Base-by-base conservation (phyloP, 1,140 invertebrate species). In the Penaeus indicus region DNA sequence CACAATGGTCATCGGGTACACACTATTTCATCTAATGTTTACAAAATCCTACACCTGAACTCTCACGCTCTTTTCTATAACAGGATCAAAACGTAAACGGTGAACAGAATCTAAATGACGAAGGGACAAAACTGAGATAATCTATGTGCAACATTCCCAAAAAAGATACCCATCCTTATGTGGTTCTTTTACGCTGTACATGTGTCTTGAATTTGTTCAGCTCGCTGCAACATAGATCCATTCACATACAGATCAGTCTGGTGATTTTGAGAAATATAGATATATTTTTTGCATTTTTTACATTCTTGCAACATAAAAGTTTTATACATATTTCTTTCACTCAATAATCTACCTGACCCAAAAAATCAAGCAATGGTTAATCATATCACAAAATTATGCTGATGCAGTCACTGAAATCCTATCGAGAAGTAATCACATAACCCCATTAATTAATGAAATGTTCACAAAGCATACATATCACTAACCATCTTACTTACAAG, bases 11-110 rank as follows among this genome's bases (percentile, higher is more conserved):
- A 84, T 84, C 47, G 63, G 82, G 82, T 69, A 67, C 67, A 84
- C 82, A 69, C 82, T 67, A 67, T 27, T 83, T 84, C 82, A 84
- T 64, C 82, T 84, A 84, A 84, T 84, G 82, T 84, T 84, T 84
- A 84, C 82, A 84, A 84, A 84, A 84, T 84, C 82, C 82, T 84
- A 84, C 82, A 84, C 82, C 82, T 69, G 82, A 64, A 67, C 63
- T 69, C 67, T 67, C 82, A 84, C 82, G 67, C 82, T 84, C 82
- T 75, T 38, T 69, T 84, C 82, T 84, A 27, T 84, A 84, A 84
- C 62, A 84, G 82, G 82, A 64, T 67, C 42, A 27, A 84, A 69
- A 69, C n/a, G 72, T 42, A 84, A 54, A 27, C 19, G 16, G 67
- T 10, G 64, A 84, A 38, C 19, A 25, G n/a, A 61, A 67, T 54